Evolutionary conservation across 1,140 invertebrate species (phyloP).

Genomic region (Panonychus citri): DNA sequence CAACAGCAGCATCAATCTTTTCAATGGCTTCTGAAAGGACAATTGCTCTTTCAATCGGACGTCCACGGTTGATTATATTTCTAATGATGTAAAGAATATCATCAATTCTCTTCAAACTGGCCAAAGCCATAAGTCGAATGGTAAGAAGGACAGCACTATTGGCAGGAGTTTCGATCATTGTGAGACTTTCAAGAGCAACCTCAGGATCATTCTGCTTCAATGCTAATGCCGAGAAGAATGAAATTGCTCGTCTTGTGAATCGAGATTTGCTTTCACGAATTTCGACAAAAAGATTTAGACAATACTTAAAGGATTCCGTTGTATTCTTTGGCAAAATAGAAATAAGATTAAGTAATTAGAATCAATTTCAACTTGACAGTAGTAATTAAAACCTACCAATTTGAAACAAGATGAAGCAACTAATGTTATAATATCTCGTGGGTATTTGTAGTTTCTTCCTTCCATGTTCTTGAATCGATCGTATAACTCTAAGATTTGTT

Average conservation of each 20-base stretch:
- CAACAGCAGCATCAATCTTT: not conserved
- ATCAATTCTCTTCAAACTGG: not conserved
- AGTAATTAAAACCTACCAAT: not conserved
- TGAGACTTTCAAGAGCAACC: not conserved
- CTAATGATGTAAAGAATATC: not conserved
- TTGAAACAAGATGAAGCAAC: not conserved
- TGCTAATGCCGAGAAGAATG: not conserved
- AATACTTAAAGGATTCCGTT: not conserved
- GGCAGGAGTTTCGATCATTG: not conserved
- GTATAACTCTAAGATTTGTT: conserved; percentile 32
- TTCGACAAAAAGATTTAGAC: too few relatives aligned
- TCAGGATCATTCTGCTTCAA: not conserved
- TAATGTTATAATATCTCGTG: not conserved
- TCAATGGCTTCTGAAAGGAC: not conserved
- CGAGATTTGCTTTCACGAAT: too few relatives aligned
- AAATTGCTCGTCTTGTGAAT: not conserved
- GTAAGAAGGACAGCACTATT: not conserved
- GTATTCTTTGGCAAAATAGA: not conserved
- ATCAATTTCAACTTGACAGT: not conserved
- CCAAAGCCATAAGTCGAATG: not conserved
- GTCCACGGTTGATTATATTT: not conserved
- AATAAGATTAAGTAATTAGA: not conserved
- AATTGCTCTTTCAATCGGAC: not conserved
- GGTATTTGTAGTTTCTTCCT: too few relatives aligned
- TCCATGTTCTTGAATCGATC: not conserved